Percentiles rank a stretch among this genome's conserved stretches.
phyloP scores from a whole-genome alignment of 2,888 invertebrate genomes.

The Horisme vitalbata region DNA sequence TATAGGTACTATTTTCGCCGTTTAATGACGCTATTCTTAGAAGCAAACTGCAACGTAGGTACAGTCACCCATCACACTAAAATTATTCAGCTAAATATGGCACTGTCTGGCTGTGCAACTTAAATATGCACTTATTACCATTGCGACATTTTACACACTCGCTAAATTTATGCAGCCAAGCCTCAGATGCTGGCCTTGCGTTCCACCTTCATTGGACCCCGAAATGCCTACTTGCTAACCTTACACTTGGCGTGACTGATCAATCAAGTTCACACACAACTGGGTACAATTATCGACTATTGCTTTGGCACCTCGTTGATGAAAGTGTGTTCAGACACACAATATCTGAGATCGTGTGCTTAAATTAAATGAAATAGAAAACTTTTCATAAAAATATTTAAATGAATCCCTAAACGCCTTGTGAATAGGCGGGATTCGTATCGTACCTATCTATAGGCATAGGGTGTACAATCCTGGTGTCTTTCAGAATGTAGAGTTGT shows the following conservation, averaged over 20 bases:
- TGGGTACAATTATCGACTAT: background rate
- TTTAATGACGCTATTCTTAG: too few relatives aligned
- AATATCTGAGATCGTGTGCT: too few relatives aligned
- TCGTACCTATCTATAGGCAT: too few relatives aligned
- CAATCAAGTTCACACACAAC: constrained; percentile 29
- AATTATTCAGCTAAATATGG: background rate
- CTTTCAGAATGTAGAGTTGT: constrained; percentile 7
- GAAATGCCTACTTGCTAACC: constrained; percentile 39
- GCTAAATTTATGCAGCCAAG: constrained; percentile 20
- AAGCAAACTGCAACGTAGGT: too few relatives aligned
- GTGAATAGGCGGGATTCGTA: too few relatives aligned
- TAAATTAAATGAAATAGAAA: too few relatives aligned
- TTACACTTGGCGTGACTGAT: constrained; percentile 39
- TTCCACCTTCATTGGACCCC: constrained; percentile 32
- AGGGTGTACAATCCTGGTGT: too few relatives aligned
- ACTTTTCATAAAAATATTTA: too few relatives aligned
- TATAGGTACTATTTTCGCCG: too few relatives aligned
- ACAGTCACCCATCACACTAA: too few relatives aligned
- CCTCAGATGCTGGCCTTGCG: constrained; percentile 31
- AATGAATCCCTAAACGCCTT: too few relatives aligned
- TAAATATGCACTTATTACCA: background rate
- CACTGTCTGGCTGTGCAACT: background rate
- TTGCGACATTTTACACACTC: constrained; percentile 2
- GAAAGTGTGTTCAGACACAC: background rate
- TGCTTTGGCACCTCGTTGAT: background rate